Evolutionary conservation across 2,888 invertebrate species (phyloP), one percentile per base, ranked within the genome.

Genomic region (Philhelius pedissequus): DNA sequence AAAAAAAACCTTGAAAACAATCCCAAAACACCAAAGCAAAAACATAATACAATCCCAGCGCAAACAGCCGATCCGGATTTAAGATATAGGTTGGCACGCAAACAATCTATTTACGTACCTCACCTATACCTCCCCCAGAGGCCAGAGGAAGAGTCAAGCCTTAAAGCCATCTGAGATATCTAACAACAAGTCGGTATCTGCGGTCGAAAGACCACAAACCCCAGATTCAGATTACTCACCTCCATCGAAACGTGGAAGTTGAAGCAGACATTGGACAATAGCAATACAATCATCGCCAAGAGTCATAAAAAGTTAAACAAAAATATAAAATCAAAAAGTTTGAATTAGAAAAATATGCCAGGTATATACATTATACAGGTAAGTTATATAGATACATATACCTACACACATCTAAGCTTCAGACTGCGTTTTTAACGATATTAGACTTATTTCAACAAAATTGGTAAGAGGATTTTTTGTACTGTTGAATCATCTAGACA

Each of bases 201-300:
- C n/a, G 40, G 32, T 73, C 62, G 73, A 38, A 68, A 77, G 35
- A 83, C 78, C 78, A 69, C 78, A 83, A 62, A 58, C 13, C 35
- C 58, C 40, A 70, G 78, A 69, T 64, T 78, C 64, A 9, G 27
- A 74, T 83, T 78, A 78, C 74, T 83, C 83, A 83, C 78, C 64
- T 43, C 40, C 60, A 3, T 25, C 52, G 54, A 15, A 56, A 66
- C 38, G 56, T 48, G 25, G 38, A 68, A 27, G 56, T 48, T 18
- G 38, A 68, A 27, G 40, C 45, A 32, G n/a, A 45, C n/a, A 45
- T 9, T 40, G 40, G 62, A 18, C 58, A 60, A 32, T 22, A 11
- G n/a, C 58, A 60, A 32, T 22, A 11, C 58, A 64, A 62, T 70
- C 75, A 58, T 35, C 58, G 27, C 70, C 66, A 75, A 4, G 25